A percentile compares a stretch with the other conserved stretches of the same genome.
Conservation (phyloP, 2,888 invertebrate species). For the Bembecia ichneumoniformis region DNA sequence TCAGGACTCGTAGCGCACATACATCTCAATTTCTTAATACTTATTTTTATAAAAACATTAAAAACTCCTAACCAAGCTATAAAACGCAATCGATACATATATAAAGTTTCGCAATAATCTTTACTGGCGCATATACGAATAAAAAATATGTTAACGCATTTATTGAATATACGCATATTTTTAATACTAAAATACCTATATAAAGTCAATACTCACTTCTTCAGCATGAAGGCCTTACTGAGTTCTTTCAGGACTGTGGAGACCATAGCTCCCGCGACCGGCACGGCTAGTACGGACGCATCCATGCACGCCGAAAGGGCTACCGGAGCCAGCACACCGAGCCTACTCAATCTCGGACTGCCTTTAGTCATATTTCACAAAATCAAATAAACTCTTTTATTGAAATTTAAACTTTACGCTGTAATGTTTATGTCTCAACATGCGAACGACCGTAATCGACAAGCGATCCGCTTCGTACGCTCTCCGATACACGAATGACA, state of each 20-base stretch:
- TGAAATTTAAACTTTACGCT: no score
- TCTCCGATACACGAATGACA: conserved; percentile 38
- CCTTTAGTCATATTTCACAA: conserved; percentile 43
- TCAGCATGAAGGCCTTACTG: conserved; percentile 65
- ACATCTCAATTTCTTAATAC: no score
- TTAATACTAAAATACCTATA: no score
- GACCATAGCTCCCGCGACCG: conserved; percentile 61
- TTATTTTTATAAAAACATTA: no score
- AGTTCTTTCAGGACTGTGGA: conserved; percentile 63
- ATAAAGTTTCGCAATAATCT: no score
- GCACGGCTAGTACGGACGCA: conserved; percentile 61
- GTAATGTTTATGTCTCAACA: neutral
- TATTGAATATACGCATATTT: no score
- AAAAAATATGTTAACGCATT: no score
- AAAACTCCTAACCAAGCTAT: no score
- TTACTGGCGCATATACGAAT: no score
- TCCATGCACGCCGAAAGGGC: conserved; percentile 62
- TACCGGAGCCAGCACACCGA: conserved; percentile 60
- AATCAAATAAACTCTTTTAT: no score
- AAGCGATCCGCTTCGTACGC: conserved; percentile 65
- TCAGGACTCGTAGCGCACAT: no score
- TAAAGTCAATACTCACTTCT: conserved; percentile 40
- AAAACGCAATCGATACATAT: no score
- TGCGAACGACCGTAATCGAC: conserved; percentile 54
- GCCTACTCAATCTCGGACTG: conserved; percentile 41